Base-by-base conservation (phyloP, 2,797 vertebrate genomes). In the Yasuhikotakia modesta region DNA sequence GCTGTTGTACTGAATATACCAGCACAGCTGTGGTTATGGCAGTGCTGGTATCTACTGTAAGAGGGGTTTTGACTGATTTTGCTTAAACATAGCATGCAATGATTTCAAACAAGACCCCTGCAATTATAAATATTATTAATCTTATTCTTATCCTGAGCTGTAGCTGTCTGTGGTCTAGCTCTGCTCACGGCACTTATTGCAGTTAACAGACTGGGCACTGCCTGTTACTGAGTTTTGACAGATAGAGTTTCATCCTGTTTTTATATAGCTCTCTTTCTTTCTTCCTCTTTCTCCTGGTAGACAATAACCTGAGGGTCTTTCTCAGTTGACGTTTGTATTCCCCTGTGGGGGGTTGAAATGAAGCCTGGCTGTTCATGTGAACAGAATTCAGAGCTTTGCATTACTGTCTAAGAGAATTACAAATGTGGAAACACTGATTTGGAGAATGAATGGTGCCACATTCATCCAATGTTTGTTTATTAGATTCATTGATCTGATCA, bases 401-500 rank as follows among this genome's bases (percentile, higher is more conserved):
- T 82, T 82, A 76, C 76, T 35, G 30, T 46, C 73, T 63, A 24
- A 58, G 30, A 78, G 48, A 80, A 74, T 82, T 77, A 70, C 78
- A 74, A 27, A 50, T 22, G 35, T 32, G 76, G 55, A 68, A 65
- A 69, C 67, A 48, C 73, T 45, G 55, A 80, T 21, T 71, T 75
- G 14, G 63, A 71, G 67, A 55, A 78, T 78, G 78, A 80, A 78
- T 68, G 70, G 61, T 75, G 65, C 61, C 55, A 81, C 68, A 81
- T 81, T 81, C 75, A 79, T 71, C 17, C 10, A 12, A 75, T 69
- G 66, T 82, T 82, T 67, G 82, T 81, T 82, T 80, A 70, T 78
- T 64, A 63, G n/a, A 79, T 74, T 68, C 35, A 74, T 74, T 80
- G 66, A 68, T 70, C 65, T 21, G 12, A 74, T 74, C 22, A 60